Percentiles rank a stretch among this genome's conserved stretches.
Conservation (phyloP, 2,797 vertebrate genomes). For the Periophthalmus magnuspinnatus region DNA sequence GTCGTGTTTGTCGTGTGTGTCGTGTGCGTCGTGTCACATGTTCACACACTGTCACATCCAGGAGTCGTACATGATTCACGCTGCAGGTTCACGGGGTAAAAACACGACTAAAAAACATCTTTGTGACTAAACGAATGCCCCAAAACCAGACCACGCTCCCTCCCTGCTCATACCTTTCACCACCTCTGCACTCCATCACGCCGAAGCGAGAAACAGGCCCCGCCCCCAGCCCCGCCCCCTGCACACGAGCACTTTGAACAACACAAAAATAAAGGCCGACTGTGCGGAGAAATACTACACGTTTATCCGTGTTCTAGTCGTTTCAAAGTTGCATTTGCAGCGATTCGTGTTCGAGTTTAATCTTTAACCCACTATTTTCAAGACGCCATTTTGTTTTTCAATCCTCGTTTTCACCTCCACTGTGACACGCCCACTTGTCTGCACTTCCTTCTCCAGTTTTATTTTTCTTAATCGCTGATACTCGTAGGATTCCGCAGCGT, state of each 20-base stretch:
- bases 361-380: no score
- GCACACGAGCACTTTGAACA: constrained; percentile 14
- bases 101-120: constrained; percentile 17
- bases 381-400: no score
- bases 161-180: constrained; percentile 66
- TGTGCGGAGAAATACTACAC: no score
- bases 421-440: no score
- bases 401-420: no score
- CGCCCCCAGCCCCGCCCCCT: constrained; percentile 26
- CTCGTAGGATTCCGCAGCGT: no score
- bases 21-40: background rate
- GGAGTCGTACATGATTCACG: background rate
- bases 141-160: constrained; percentile 19
- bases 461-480: no score
- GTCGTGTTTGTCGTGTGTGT: no score
- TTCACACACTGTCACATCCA: background rate
- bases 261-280: background rate
- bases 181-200: constrained; percentile 50
- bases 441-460: no score
- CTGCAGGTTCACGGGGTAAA: constrained; percentile 11
- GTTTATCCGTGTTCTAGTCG: no score
- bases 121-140: constrained; percentile 25
- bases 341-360: no score
- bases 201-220: constrained; percentile 43
- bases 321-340: no score